phyloP scores from a whole-genome alignment of 2,113 vertebrate genomes.

The Phainopepla nitens region DNA sequence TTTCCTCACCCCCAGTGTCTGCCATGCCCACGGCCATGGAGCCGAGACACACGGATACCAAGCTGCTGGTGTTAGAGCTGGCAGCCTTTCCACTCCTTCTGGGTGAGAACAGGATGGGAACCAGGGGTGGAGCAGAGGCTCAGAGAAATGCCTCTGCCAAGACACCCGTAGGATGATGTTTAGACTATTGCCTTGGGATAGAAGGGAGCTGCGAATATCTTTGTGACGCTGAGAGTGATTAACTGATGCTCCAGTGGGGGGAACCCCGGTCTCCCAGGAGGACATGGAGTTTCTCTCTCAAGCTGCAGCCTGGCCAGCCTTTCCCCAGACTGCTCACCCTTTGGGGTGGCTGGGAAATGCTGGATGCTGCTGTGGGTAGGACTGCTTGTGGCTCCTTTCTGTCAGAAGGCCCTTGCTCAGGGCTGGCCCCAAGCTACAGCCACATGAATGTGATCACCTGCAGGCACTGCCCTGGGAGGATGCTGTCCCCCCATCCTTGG shows the following conservation, averaged over 20 bases:
- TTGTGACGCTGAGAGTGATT: background rate
- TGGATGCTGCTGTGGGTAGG: background rate
- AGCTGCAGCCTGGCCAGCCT: background rate
- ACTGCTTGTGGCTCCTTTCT: fast-evolving
- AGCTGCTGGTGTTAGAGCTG: fast-evolving
- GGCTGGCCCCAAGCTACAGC: background rate
- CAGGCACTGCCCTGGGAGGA: background rate
- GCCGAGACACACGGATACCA: fast-evolving
- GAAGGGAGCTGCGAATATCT: background rate
- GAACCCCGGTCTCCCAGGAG: background rate
- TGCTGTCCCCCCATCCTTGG: background rate
- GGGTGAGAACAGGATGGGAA: background rate
- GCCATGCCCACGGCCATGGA: background rate
- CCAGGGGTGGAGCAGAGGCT: background rate
- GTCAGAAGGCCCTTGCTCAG: fast-evolving
- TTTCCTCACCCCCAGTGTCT: background rate
- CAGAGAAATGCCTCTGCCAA: background rate
- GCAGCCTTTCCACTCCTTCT: background rate
- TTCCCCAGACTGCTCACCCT: fast-evolving
- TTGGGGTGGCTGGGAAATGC: background rate
- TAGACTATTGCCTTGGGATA: background rate
- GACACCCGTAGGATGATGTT: background rate
- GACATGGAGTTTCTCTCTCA: background rate
- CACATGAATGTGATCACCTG: fast-evolving
- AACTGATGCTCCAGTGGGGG: fast-evolving